These are phyloP conservation scores for Eristalis arbustorum DNA, from an alignment of 2,888 invertebrate genomes.

Conservation along the genomic window DNA sequence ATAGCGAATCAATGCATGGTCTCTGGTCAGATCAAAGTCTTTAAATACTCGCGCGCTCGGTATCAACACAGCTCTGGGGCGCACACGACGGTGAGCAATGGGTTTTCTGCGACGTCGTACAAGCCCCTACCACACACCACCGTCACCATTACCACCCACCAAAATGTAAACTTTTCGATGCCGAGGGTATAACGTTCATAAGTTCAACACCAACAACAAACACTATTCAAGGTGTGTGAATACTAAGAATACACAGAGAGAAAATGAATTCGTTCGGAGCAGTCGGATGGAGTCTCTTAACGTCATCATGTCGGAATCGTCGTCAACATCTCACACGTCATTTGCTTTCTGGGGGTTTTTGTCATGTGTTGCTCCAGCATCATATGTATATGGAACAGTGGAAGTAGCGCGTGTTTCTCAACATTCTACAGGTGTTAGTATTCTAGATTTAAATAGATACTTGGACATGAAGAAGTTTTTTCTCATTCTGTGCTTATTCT, in stretches of 20 bases:
- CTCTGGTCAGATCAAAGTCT: slow-evolving; percentile 84
- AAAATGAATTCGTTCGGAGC: slow-evolving; percentile 41
- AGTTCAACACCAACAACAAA: slow-evolving; percentile 43
- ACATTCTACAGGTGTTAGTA: slow-evolving; percentile 60
- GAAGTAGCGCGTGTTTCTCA: slow-evolving; percentile 54
- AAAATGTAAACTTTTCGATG: slow-evolving; percentile 61
- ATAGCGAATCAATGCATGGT: slow-evolving; percentile 87
- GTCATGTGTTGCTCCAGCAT: slow-evolving; percentile 24
- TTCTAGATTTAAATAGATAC: slow-evolving; percentile 25
- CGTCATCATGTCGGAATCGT: slow-evolving; percentile 64
- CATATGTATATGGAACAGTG: slow-evolving; percentile 48
- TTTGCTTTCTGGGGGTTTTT: slow-evolving; percentile 61
- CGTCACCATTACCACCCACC: slow-evolving; percentile 54
- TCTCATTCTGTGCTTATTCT: neutral
- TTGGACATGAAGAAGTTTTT: slow-evolving; percentile 25
- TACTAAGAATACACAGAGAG: slow-evolving; percentile 57
- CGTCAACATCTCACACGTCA: slow-evolving; percentile 64
- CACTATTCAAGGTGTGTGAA: slow-evolving; percentile 18
- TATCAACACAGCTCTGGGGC: slow-evolving; percentile 67
- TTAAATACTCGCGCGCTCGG: slow-evolving; percentile 82
- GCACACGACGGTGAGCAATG: slow-evolving; percentile 68
- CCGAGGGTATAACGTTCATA: slow-evolving; percentile 47
- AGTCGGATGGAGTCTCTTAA: slow-evolving; percentile 32
- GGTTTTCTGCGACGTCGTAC: slow-evolving; percentile 71
- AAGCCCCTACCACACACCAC: slow-evolving; percentile 54